Evolutionary conservation across 1,140 invertebrate species (phyloP), one percentile per base, ranked within the genome.

Genomic region (Chlorops oryzae): DNA sequence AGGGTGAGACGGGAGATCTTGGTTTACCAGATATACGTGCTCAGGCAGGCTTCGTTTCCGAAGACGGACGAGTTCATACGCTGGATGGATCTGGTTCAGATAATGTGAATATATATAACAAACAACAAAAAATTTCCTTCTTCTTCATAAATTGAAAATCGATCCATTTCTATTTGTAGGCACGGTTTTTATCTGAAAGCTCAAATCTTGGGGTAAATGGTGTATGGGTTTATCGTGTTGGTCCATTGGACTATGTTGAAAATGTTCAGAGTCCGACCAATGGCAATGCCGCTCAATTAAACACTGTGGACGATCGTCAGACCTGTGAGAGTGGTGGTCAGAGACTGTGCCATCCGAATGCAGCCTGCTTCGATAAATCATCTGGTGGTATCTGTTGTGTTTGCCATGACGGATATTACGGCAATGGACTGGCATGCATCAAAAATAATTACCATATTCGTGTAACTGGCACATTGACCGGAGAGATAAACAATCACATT

Each of bases 371-470:
- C 3, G 91, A 97, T 67, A 86, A 86, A 59, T 74, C 81, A 37
- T n/a, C n/a, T n/a, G 74, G 76, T 28, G 93, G 93, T 4, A 94
- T 88, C 63, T 98, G 94, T 63, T 98, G 94, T 70, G 75, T 80
- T 39, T 98, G 94, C 68, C 76, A 81, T 17, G 63, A 79, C 1
- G 84, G 84, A 22, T 92, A 77, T 67, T 93, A 90, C 68, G 94
- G 95, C 47, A 97, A 98, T 70, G 95, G 95, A 46, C 82, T 82
- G 68, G 82, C 82, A 39, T 98, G 95, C 65, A 77, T 97, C 27
- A 82, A 84, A 71, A 81, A 86, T 65, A 86, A 86, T 60, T 74
- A 82, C 3, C 88, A 92, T 0, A 77, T 94, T 40, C 77, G 93
- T 61, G 83, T 96, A 1, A 89, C 85, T 51, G 94, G 94, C 2